Evolutionary conservation across 2,797 vertebrate genomes (phyloP).

Genomic region (Leptodactylus fallax): DNA sequence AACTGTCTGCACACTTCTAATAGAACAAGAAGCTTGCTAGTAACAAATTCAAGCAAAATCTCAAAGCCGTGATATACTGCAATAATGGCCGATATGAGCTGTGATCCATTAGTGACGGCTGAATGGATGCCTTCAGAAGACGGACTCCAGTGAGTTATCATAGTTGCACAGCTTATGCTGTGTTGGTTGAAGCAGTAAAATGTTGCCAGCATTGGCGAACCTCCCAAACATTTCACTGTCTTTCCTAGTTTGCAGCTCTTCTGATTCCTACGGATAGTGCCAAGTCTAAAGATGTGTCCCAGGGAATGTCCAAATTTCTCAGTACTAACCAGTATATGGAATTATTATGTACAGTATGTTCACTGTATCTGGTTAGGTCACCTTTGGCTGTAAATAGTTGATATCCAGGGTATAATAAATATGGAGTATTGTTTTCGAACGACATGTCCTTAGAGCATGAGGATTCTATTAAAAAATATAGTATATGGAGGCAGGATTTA

Average conservation of each 20-base stretch:
- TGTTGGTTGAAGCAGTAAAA: constrained; percentile 12
- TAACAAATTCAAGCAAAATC: not conserved
- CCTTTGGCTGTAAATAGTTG: not conserved
- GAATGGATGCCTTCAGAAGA: constrained; percentile 1
- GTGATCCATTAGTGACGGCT: constrained; percentile 1
- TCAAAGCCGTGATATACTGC: not conserved
- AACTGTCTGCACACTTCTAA: not conserved
- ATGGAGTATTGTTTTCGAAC: not conserved
- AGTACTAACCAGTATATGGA: not conserved
- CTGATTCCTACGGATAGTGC: not conserved
- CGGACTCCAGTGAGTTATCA: not conserved
- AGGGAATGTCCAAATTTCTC: not conserved
- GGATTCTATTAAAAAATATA: too few species aligned
- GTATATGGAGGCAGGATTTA: too few species aligned
- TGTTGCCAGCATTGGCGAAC: not conserved
- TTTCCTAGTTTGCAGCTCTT: not conserved
- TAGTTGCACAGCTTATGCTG: not conserved
- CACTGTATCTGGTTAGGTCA: not conserved
- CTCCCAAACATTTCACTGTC: not conserved
- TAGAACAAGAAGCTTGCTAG: not conserved
- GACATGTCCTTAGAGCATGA: too few species aligned
- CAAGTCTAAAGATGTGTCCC: not conserved
- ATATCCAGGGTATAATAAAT: not conserved
- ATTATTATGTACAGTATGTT: not conserved
- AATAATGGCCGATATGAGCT: not conserved